Evolutionary conservation across 2,797 vertebrate species (phyloP), one percentile per base, ranked within the genome.

Genomic region (Steatocranus sp.): DNA sequence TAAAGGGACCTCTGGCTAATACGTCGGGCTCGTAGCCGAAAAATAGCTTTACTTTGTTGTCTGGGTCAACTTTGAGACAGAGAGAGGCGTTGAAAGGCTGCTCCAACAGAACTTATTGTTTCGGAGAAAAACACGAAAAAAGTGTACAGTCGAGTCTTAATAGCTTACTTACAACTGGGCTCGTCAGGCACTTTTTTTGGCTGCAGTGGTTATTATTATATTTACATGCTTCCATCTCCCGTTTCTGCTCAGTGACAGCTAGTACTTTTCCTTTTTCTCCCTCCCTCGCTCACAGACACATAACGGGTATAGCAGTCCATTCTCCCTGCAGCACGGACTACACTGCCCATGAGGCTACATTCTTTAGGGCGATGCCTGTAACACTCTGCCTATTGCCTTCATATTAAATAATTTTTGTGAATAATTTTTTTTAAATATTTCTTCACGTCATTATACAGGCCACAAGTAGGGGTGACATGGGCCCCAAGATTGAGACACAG

Each of bases 221-320:
- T 50, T 50, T 50, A 50, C 48, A 50, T 50, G 48, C n/a, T 20
- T 50, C 48, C 48, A 50, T 0, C 48, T 50, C 48, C 48, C 0
- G 18, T 11, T 50, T 50, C 0, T 50, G 43, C 7, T 46, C 2
- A 6, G 0, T 46, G 15, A 46, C 43, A 46, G 0, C 43, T 46
- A 1, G 1, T 46, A 46, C 43, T 0, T 46, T 46, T 46, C 43
- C 43, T 46, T 46, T 46, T 46, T 18, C 15, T 46, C 15, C 15
- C 43, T 46, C 15, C 7, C 43, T 8, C 4, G 1, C 43, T 46
- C 43, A 46, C 4, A 48, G 43, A 48, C 43, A 48, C 43, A 48
- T 48, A 5, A 46, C 7, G 0, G 1, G 43, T 48, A 48, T 17
- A 7, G 0, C 43, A 46, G 43, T 46, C 43, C 43, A 46, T 46